Evolutionary conservation across 2,797 vertebrate species (phyloP).

Genomic region (Cetoscarus ocellatus): DNA sequence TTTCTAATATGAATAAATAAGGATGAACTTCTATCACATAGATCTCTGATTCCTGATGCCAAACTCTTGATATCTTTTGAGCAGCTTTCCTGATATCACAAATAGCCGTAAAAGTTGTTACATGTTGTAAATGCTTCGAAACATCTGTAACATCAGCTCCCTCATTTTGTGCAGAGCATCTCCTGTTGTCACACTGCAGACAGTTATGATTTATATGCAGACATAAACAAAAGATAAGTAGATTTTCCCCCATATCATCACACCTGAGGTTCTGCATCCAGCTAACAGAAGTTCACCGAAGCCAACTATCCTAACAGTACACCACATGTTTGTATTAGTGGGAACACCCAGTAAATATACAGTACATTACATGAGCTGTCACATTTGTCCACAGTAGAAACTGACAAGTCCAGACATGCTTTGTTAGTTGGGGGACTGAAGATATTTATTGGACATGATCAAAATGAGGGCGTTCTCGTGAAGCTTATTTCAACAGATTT

Average conservation of each 20-base stretch:
- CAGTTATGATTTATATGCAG: background rate
- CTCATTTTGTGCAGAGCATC: no score
- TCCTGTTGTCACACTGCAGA: background rate
- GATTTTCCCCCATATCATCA: background rate
- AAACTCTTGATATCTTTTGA: no score
- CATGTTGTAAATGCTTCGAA: no score
- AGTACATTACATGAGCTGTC: background rate
- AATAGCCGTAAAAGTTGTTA: no score
- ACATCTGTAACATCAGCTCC: no score
- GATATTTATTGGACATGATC: background rate
- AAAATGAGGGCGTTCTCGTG: background rate
- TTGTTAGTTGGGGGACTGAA: background rate
- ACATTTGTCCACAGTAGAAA: background rate
- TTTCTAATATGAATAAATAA: no score
- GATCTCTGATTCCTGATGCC: no score
- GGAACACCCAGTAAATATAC: background rate
- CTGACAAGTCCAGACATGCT: conserved; percentile 9
- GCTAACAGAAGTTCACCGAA: background rate
- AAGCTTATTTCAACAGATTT: background rate
- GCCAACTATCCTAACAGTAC: no score
- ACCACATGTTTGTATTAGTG: background rate
- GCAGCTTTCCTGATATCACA: no score
- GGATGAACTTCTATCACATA: no score
- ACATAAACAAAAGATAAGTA: background rate
- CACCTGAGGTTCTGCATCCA: background rate